Evolutionary conservation across 2,797 vertebrate genomes (phyloP), one percentile per base, ranked within the genome.

Genomic region (Ambastaia sidthimunki): DNA sequence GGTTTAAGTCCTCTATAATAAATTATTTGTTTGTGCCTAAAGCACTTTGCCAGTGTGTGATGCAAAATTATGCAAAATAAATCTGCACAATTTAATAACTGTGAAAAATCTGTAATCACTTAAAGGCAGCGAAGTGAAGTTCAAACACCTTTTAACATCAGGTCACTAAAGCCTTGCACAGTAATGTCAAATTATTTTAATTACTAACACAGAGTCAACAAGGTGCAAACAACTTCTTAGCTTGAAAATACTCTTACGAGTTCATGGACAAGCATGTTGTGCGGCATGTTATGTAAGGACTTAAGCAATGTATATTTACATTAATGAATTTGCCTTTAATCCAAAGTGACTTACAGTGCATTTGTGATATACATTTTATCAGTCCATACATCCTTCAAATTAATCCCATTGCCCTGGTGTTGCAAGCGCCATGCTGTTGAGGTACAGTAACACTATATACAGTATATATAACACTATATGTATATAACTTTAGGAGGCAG

Each of bases 1-100:
- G 28, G 19, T 77, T 57, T 37, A 28, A n/a, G 25, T 28, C n/a
- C 48, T 70, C 37, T 54, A 34, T 69, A 44, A 21, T 65, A 65
- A 82, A 82, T 78, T 18, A 71, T 69, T 74, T 82, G 70, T 78
- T 78, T 63, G 71, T 52, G 57, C 63, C 76, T 15, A 18, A 74
- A 44, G 75, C 1, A 23, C 18, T 37, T 55, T 31, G 31, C 70
- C 48, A 31, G 15, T 28, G 37, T 41, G 34, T 74, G 59, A 31
- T 16, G 66, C 62, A 57, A 65, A 50, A 57, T 65, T 47, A 66
- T 72, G 77, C 31, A 9, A 66, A 73, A 48, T 47, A 57, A 57
- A 60, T 15, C 59, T 31, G 52, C 13, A 80, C 70, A 57, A 18
- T 80, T 80, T 67, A 57, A 57, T 73, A 80, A 47, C 47, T 19